phyloP scores from a whole-genome alignment of 92 coral and sea anemone species.

The Diadumene lineata region DNA sequence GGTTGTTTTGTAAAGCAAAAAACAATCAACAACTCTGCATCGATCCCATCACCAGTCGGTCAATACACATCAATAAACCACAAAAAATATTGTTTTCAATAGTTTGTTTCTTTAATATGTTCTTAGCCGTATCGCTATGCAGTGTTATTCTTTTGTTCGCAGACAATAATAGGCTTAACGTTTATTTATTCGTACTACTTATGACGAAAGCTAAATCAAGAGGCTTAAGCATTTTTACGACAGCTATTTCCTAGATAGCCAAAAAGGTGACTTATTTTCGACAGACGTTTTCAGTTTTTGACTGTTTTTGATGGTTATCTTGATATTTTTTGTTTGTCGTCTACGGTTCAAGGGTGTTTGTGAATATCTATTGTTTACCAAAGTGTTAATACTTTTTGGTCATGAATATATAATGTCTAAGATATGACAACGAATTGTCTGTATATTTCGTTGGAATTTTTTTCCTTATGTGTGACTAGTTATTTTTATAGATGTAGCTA shows the following conservation, averaged over 20 bases:
- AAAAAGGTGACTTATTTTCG: background rate
- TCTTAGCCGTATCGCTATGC: background rate
- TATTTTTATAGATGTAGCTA: background rate
- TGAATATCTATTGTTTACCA: slow-evolving; percentile 63
- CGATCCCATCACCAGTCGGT: background rate
- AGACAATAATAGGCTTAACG: slow-evolving; percentile 1
- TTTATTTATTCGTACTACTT: background rate
- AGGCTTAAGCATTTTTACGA: background rate
- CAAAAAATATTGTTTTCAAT: background rate
- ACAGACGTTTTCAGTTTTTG: background rate
- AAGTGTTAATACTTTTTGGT: slow-evolving; percentile 49
- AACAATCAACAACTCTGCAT: background rate
- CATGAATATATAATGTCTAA: background rate
- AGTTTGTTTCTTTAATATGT: background rate
- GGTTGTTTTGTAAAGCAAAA: background rate
- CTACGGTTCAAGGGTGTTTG: background rate
- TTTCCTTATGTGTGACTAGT: background rate
- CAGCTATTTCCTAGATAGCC: background rate
- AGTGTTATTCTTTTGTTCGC: background rate
- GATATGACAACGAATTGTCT: background rate
- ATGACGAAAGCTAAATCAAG: slow-evolving; percentile 10
- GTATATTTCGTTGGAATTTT: background rate
- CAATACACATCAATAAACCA: background rate
- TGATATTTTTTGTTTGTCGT: background rate
- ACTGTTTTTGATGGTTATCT: background rate